Conservation (phyloP, 2,888 invertebrate genomes). For the Mimachlamys varia region DNA sequence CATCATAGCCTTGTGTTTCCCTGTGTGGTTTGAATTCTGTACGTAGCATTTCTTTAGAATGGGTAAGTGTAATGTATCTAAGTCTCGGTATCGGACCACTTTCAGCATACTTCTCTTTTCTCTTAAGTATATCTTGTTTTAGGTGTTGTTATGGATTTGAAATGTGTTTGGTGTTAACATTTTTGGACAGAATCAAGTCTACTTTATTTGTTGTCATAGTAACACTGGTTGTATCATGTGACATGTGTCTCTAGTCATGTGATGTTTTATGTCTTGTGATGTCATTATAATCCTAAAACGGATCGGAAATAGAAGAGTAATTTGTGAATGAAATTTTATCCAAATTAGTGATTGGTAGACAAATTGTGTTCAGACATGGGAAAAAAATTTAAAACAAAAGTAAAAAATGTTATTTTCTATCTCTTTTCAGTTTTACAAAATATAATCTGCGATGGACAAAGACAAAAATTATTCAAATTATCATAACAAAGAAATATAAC, state of each 20-base stretch:
- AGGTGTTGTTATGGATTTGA: background rate
- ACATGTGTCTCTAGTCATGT: conserved; percentile 34
- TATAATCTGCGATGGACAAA: too few relatives aligned
- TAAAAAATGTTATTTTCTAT: too few relatives aligned
- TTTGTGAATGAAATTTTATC: too few relatives aligned
- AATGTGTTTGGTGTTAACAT: background rate
- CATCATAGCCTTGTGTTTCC: background rate
- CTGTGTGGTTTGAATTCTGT: background rate
- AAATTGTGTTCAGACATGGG: too few relatives aligned
- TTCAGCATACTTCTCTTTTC: background rate
- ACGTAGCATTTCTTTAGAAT: background rate
- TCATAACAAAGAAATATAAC: too few relatives aligned
- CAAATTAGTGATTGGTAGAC: too few relatives aligned
- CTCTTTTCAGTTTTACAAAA: too few relatives aligned
- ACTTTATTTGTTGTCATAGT: conserved; percentile 31
- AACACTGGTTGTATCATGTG: conserved; percentile 27
- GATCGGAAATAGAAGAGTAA: background rate
- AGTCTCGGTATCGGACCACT: background rate
- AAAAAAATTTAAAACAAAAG: too few relatives aligned
- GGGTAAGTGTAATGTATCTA: background rate
- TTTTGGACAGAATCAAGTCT: background rate
- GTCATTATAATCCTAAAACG: background rate
- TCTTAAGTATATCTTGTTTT: background rate
- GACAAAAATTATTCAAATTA: too few relatives aligned
- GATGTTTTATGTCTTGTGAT: background rate